phyloP scores from a whole-genome alignment of 1,140 invertebrate genomes.

The Saccostrea glomerata region DNA sequence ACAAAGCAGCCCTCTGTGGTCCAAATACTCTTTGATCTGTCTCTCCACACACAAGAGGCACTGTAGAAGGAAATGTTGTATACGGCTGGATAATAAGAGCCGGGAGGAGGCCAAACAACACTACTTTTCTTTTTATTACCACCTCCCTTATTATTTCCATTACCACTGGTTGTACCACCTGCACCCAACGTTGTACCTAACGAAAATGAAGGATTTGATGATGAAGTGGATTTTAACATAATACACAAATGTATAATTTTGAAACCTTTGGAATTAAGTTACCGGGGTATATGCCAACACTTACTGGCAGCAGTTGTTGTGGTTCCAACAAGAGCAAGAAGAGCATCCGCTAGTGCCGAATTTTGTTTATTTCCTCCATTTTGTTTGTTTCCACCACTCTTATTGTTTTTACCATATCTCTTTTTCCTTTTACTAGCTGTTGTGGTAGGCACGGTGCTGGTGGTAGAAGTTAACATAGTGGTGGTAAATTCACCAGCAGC shows the following conservation, averaged over 20 bases:
- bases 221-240: too few species aligned
- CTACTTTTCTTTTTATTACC: background rate
- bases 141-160: background rate
- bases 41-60: constrained; percentile 23
- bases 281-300: background rate
- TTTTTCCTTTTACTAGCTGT: background rate
- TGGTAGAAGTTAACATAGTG: constrained; percentile 54
- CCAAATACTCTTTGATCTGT: constrained; percentile 2
- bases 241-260: too few species aligned
- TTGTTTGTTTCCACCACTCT: background rate
- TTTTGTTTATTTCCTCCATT: background rate
- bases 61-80: constrained; percentile 23
- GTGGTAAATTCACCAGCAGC: constrained; percentile 6
- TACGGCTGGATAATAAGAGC: background rate
- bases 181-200: background rate
- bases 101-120: background rate
- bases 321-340: background rate
- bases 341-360: background rate
- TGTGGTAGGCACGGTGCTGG: constrained; percentile 49
- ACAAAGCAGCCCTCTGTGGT: constrained; percentile 9
- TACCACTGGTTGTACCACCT: background rate
- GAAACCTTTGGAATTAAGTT: too few species aligned
- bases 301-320: background rate
- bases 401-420: background rate
- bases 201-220: background rate